These are phyloP conservation scores for Poecilia picta DNA, from an alignment of 2,797 vertebrate species.

Conservation along the genomic window DNA sequence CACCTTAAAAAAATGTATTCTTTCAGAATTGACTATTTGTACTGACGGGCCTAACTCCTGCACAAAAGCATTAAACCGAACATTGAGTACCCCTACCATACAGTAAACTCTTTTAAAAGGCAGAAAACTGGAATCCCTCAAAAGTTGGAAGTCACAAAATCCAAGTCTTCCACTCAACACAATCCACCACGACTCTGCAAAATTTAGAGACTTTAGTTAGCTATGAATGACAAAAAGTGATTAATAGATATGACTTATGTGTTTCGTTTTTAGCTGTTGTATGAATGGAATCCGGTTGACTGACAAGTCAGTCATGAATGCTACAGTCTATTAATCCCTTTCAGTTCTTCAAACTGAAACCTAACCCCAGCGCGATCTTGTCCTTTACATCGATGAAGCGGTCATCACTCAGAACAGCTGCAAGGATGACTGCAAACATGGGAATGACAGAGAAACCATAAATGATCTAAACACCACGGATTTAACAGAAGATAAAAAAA, in stretches of 20 bases:
- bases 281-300: neutral
- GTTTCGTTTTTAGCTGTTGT: neutral
- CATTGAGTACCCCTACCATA: neutral
- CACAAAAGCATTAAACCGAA: neutral
- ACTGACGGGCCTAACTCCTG: neutral
- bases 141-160: neutral
- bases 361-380: slow-evolving; percentile 28
- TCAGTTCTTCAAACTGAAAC: slow-evolving; percentile 48
- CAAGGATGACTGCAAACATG: slow-evolving; percentile 38
- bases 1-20: neutral
- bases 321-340: slow-evolving; percentile 15
- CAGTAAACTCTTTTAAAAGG: too few species aligned
- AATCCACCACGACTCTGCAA: neutral
- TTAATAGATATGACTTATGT: neutral
- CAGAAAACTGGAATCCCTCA: neutral
- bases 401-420: slow-evolving; percentile 61
- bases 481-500: neutral
- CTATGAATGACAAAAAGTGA: neutral
- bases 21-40: neutral
- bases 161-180: neutral
- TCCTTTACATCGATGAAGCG: slow-evolving; percentile 38
- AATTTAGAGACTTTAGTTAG: neutral
- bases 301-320: slow-evolving; percentile 4
- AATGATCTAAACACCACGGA: slow-evolving; percentile 47
- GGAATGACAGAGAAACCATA: slow-evolving; percentile 51